Evolutionary conservation across 2,113 vertebrate genomes (phyloP), one percentile per base, ranked within the genome.

Genomic region (Dipodomys stephensi): DNA sequence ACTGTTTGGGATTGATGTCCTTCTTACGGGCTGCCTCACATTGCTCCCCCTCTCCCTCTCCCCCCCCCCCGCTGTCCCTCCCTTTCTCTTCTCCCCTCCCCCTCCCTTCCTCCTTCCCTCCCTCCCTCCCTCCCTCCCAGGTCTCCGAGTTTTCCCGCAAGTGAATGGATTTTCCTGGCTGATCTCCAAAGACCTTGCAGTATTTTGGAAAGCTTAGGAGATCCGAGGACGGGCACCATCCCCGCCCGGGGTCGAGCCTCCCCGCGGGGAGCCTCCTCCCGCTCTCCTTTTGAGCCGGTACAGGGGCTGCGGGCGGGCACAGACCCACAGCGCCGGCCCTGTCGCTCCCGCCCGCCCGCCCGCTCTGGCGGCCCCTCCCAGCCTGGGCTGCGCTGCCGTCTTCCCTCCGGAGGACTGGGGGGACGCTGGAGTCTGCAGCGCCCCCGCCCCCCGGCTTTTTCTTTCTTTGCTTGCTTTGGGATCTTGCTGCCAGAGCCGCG

Each of bases 381-480:
- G 69, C 96, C 94, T 83, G 93, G 91, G 97, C 96, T 88, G 88
- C 90, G 94, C 95, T 46, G 97, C 96, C 94, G 93, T 83, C 95
- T 96, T 93, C 84, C 92, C 96, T 79, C 95, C 35, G 79, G 94
- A 95, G 94, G 72, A 22, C 92, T 46, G 69, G 83, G 96, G 92
- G 89, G 78, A 90, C 94, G 87, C 91, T 4, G 74, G 95, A 96
- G 96, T 90, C 96, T 94, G 97, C 96, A 89, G 96, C 82, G 94
- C 96, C 95, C 96, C 96, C 96, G 73, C 95, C 96, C 95, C 95
- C 83, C 90, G 73, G 91, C 95, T 87, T 90, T 88, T 72, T 88
- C 91, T 96, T 92, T 96, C 95, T 97, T 94, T 90, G 83, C 76
- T 25, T 44, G 95, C 85, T 96, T 90, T 93, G 96, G 96, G 96